Conservation (phyloP, 2,888 invertebrate genomes). For the Agelastica alni region DNA sequence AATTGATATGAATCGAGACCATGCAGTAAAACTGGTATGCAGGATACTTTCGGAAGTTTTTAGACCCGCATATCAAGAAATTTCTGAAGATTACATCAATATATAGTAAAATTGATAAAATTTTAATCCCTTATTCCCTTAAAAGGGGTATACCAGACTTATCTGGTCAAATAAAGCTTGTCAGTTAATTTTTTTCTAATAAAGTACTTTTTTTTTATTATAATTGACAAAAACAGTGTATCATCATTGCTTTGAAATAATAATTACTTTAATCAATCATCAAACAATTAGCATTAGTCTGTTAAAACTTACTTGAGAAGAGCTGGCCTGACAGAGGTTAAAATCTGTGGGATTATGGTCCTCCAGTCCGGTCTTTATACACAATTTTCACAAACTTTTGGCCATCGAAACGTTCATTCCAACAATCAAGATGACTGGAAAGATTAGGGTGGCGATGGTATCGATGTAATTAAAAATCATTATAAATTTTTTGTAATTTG, state of each 20-base stretch:
- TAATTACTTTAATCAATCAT: neutral
- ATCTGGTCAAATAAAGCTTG: too few relatives aligned
- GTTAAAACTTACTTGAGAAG: conserved; percentile 54
- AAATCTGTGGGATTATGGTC: conserved; percentile 48
- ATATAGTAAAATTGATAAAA: too few relatives aligned
- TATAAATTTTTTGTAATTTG: conserved; percentile 60
- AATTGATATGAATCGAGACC: too few relatives aligned
- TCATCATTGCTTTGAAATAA: neutral
- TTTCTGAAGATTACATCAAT: too few relatives aligned
- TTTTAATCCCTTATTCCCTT: too few relatives aligned
- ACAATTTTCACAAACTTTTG: conserved; percentile 58
- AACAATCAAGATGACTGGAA: conserved; percentile 65
- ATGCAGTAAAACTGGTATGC: too few relatives aligned
- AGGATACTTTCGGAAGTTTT: too few relatives aligned
- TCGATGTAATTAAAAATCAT: conserved; percentile 64
- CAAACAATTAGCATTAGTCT: neutral
- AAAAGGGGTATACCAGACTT: too few relatives aligned
- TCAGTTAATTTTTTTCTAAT: too few relatives aligned
- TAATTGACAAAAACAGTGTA: neutral
- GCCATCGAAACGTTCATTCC: conserved; percentile 69
- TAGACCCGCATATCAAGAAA: too few relatives aligned
- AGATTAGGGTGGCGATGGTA: conserved; percentile 64
- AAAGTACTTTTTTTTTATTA: too few relatives aligned
- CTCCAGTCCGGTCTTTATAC: conserved; percentile 52
- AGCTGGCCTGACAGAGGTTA: conserved; percentile 52